phyloP scores from a whole-genome alignment of 2,888 invertebrate species.

The Parnassius mnemosyne region DNA sequence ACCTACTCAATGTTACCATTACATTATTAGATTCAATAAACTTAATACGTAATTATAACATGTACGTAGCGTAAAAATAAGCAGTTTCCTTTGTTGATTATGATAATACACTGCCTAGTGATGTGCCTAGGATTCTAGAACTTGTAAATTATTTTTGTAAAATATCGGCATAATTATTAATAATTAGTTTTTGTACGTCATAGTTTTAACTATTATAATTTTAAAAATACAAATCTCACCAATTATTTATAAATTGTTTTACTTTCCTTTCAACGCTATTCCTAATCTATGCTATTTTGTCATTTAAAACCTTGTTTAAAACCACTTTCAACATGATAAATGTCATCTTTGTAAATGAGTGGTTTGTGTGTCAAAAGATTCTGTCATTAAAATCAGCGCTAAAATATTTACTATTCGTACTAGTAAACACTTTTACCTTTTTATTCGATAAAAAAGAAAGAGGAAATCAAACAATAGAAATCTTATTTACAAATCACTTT shows the following conservation, averaged over 20 bases:
- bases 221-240: conserved; percentile 52
- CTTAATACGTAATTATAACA: neutral
- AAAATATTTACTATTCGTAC: too few relatives aligned
- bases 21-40: conserved; percentile 27
- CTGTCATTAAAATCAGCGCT: too few relatives aligned
- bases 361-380: too few relatives aligned
- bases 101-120: conserved; percentile 61
- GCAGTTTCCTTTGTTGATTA: conserved; percentile 3
- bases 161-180: conserved; percentile 52
- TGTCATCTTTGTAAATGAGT: too few relatives aligned
- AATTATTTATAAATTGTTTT: conserved; percentile 44
- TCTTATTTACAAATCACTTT: conserved; percentile 75
- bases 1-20: conserved; percentile 50
- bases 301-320: too few relatives aligned
- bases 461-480: conserved; percentile 3
- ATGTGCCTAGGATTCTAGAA: conserved; percentile 42
- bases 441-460: too few relatives aligned
- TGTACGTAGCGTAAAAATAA: neutral
- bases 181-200: conserved; percentile 29
- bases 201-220: conserved; percentile 26
- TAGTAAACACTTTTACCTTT: too few relatives aligned
- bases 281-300: neutral
- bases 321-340: too few relatives aligned
- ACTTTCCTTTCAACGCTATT: neutral
- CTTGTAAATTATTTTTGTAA: conserved; percentile 68